Evolutionary conservation across 1,140 invertebrate species (phyloP).

Genomic region (Apis laboriosa): DNA sequence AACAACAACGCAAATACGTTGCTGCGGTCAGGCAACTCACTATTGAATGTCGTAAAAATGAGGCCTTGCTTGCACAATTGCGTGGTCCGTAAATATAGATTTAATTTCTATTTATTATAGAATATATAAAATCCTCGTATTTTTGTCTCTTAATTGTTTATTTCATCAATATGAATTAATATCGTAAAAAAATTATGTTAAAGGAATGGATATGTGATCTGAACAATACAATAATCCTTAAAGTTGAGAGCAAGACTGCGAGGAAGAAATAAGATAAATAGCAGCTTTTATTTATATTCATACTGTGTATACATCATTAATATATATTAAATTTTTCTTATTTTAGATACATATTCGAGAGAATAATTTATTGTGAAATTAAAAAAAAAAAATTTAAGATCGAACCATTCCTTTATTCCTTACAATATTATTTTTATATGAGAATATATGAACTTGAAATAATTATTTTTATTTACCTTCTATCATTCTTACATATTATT

Average conservation of each 20-base stretch:
- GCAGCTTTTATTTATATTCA: constrained; percentile 30
- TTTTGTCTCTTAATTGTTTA: neutral
- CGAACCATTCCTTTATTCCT: neutral
- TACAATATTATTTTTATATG: constrained; percentile 9
- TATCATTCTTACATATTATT: neutral
- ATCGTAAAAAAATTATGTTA: neutral
- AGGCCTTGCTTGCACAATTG: constrained; percentile 80
- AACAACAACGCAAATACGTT: constrained; percentile 92
- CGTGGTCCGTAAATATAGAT: constrained; percentile 63
- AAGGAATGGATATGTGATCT: constrained; percentile 25
- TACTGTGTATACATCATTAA: neutral
- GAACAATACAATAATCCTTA: constrained; percentile 6
- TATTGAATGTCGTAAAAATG: constrained; percentile 87
- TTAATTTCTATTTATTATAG: neutral
- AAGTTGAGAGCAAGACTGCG: constrained; percentile 22
- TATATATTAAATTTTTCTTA: constrained; percentile 9
- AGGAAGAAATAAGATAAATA: constrained; percentile 21
- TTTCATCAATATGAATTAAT: neutral
- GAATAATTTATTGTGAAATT: constrained; percentile 12
- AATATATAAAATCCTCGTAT: constrained; percentile 20
- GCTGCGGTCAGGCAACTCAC: constrained; percentile 91
- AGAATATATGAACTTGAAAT: constrained; percentile 12
- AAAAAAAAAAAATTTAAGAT: neutral
- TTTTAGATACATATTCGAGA: constrained; percentile 40
- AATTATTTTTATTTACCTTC: neutral